These are phyloP conservation scores for Ateles fusciceps DNA, from an alignment of 2,797 vertebrate genomes.

Conservation along the genomic window DNA sequence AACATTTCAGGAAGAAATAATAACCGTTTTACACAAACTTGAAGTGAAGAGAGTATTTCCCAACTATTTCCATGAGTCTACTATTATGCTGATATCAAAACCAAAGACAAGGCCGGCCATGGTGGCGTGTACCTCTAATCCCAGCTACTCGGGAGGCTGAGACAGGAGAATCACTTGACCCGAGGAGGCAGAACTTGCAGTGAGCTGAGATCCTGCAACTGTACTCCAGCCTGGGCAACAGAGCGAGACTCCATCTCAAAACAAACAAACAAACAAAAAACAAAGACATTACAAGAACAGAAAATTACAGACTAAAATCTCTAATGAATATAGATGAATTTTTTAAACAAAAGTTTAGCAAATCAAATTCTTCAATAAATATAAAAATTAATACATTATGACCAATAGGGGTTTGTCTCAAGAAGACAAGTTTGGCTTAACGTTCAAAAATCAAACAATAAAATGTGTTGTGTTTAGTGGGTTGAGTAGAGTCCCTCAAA, in stretches of 20 bases:
- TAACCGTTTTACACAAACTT: neutral
- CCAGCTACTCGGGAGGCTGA: no score
- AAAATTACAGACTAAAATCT: neutral
- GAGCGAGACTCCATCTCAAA: no score
- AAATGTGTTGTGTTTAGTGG: neutral
- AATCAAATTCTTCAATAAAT: neutral
- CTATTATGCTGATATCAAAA: neutral
- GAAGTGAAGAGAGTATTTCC: neutral
- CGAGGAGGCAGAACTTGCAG: no score
- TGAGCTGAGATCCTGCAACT: no score
- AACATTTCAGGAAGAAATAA: neutral
- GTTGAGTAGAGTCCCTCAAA: neutral
- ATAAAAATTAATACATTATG: neutral
- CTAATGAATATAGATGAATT: neutral
- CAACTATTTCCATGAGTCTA: neutral
- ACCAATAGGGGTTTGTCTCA: neutral
- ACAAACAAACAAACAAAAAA: no score
- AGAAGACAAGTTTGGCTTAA: neutral
- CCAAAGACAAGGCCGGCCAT: neutral
- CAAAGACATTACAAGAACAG: neutral
- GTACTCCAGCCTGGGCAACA: no score
- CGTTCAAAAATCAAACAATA: neutral
- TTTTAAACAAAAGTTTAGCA: neutral
- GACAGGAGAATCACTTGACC: no score
- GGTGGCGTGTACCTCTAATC: no score